Base-by-base conservation (phyloP, 2,113 vertebrate genomes). In the Carettochelys insculpta region DNA sequence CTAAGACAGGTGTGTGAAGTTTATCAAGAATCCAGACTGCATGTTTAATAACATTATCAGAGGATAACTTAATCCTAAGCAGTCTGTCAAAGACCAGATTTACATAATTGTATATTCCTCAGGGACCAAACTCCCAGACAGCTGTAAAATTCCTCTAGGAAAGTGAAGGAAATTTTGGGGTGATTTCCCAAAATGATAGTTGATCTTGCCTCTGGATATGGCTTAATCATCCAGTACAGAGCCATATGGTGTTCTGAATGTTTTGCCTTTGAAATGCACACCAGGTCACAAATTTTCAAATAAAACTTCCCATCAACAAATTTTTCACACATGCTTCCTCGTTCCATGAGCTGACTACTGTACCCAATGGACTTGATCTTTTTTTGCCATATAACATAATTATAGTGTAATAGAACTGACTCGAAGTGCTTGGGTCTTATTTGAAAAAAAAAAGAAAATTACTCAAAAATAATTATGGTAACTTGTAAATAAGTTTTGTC, bases 191-290 rank as follows among this genome's bases (percentile, higher is more conserved):
- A 5, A 2, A 3, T 56, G 53, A 29, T 43, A 71, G 27, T 3
- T 9, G 13, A n/a, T 45, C 22, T 22, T 29, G 27, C 6, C 16
- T 41, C 0, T 50, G 25, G 71, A 14, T 3, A 3, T 12, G 1
- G 31, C 77, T 2, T 31, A 9, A 56, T 6, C 52, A 2, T 54
- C 4, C 38, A 56, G 43, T 9, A 6, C 45, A 52, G 4, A 41
- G 2, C 17, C 16, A 31, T 53, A 2, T 2, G 11, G 0, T 0
- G 41, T 90, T 77, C 54, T 51, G 43, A 34, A 91, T 0, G 56
- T n/a, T 65, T 65, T 65, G 58, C 58, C 16, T 65, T n/a, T 19
- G 14, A 65, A 34, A 34, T n/a, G 34, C 31, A n/a, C 34, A 65
- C 5, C 5, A 17, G 6, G 6, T n/a, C 34, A 19, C 13, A 29